phyloP scores from a whole-genome alignment of 1,140 invertebrate species.

The Halictus rubicundus region DNA sequence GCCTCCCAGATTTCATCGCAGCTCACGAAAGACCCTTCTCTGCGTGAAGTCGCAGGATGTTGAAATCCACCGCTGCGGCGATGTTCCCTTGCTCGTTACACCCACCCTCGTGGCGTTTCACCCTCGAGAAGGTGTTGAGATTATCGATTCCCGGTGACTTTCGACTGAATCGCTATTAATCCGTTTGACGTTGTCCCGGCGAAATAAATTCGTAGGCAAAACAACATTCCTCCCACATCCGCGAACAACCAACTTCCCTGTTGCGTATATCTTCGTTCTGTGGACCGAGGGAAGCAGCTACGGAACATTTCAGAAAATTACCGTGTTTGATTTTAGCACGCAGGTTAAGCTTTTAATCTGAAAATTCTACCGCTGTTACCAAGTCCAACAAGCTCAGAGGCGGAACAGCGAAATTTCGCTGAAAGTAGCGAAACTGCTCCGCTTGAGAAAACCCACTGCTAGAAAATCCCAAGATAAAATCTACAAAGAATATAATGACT shows the following conservation, averaged over 20 bases:
- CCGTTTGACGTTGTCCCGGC: not conserved
- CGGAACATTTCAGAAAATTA: too few species aligned
- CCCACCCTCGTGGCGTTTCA: conserved; percentile 4
- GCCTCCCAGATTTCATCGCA: conserved; percentile 29
- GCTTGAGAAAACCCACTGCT: too few species aligned
- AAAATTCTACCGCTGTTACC: conserved; percentile 47
- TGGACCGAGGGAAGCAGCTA: conserved; percentile 7
- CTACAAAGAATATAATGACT: too few species aligned
- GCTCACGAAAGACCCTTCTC: conserved; percentile 5
- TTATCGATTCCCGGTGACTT: conserved; percentile 34
- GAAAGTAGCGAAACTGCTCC: too few species aligned
- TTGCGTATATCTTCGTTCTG: too few species aligned
- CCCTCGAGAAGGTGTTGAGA: conserved; percentile 38
- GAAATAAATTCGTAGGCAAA: not conserved
- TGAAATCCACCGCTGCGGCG: conserved; percentile 30
- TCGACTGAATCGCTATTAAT: conserved; percentile 21
- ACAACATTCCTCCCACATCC: not conserved
- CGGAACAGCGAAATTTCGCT: not conserved
- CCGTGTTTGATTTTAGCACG: too few species aligned
- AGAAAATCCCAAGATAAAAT: too few species aligned
- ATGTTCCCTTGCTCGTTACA: conserved; percentile 42
- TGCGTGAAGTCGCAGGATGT: conserved; percentile 30
- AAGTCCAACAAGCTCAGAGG: conserved; percentile 6
- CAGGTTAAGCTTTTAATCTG: conserved; percentile 46
- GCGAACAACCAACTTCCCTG: too few species aligned